Percentiles rank a stretch among this genome's conserved stretches.
phyloP scores from a whole-genome alignment of 2,888 invertebrate genomes.

The Andricus curvator region DNA sequence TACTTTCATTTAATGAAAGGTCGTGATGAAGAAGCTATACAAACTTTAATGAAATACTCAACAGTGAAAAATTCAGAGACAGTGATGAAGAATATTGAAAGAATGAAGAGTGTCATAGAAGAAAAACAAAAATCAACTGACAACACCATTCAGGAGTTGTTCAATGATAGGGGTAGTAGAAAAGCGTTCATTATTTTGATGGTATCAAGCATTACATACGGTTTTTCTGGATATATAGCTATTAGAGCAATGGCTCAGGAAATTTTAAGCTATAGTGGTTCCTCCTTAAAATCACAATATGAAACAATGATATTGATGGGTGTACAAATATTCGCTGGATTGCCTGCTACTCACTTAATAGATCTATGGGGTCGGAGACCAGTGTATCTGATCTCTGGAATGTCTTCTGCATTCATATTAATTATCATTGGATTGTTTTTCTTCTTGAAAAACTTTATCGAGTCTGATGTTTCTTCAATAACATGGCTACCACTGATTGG shows the following conservation, averaged over 20 bases:
- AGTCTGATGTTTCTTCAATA: conserved; percentile 78
- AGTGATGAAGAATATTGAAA: conserved; percentile 80
- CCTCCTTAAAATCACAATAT: conserved; percentile 77
- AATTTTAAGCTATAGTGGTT: conserved; percentile 82
- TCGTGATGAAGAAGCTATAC: conserved; percentile 80
- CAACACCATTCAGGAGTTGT: conserved; percentile 71
- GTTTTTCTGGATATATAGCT: conserved; percentile 83
- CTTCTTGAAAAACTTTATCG: conserved; percentile 78
- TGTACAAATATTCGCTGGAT: conserved; percentile 80
- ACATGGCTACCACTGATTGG: conserved; percentile 76
- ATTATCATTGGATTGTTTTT: conserved; percentile 81
- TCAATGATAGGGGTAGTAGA: conserved; percentile 79
- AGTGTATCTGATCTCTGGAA: conserved; percentile 82
- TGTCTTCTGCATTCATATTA: conserved; percentile 80
- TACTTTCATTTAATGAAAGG: conserved; percentile 81
- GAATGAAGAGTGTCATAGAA: conserved; percentile 80
- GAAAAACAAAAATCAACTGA: conserved; percentile 62
- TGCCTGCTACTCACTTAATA: conserved; percentile 81
- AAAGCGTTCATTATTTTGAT: conserved; percentile 82
- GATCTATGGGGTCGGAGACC: conserved; percentile 83
- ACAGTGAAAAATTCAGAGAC: conserved; percentile 76
- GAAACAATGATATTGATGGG: conserved; percentile 81
- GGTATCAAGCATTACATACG: conserved; percentile 82
- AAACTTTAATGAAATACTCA: conserved; percentile 81
- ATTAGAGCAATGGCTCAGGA: conserved; percentile 82